Evolutionary conservation across 1,140 invertebrate genomes (phyloP).

Genomic region (Hetaerina americana): DNA sequence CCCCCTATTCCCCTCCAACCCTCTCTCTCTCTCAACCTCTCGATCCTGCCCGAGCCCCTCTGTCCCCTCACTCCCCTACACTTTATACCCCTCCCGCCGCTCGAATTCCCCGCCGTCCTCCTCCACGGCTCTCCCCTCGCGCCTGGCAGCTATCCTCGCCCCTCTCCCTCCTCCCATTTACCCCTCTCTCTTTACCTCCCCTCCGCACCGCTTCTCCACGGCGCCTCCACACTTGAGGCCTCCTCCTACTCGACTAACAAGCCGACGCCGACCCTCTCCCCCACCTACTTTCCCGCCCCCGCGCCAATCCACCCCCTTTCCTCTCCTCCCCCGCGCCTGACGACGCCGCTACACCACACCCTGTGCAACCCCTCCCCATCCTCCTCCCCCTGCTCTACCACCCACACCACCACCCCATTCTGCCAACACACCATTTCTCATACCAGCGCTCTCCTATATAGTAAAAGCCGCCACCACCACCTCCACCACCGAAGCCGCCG

Average conservation of each 20-base stretch:
- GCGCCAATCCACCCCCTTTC: too few species aligned
- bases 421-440: background rate
- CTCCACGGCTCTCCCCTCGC: background rate
- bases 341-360: background rate
- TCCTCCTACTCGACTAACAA: background rate
- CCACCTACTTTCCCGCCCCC: too few species aligned
- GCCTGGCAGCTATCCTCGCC: background rate
- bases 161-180: background rate
- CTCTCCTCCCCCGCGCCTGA: too few species aligned
- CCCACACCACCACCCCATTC: background rate
- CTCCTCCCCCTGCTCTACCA: background rate
- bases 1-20: background rate
- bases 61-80: too few species aligned
- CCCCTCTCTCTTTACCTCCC: background rate
- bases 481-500: too few species aligned
- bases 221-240: background rate
- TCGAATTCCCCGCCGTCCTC: too few species aligned
- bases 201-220: too few species aligned
- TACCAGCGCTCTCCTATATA: background rate
- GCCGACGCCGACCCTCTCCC: background rate
- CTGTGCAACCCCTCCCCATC: background rate
- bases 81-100: too few species aligned
- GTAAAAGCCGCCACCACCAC: background rate
- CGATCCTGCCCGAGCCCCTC: too few species aligned
- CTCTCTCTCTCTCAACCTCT: background rate